Evolutionary conservation across 2,797 vertebrate species (phyloP).

Genomic region (Xenopus petersii): DNA sequence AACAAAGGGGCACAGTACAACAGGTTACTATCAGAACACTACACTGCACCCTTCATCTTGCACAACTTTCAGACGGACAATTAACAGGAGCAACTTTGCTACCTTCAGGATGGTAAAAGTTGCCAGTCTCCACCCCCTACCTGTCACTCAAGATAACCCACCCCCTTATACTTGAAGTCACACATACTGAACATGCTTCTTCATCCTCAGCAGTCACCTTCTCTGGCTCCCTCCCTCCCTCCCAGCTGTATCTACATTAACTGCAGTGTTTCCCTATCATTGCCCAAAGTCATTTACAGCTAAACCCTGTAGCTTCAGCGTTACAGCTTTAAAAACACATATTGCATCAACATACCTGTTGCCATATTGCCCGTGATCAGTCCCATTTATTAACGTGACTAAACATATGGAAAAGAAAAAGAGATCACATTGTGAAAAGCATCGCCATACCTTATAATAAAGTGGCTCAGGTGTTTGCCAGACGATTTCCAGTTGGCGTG

Average conservation of each 20-base stretch:
- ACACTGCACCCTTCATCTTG: not conserved
- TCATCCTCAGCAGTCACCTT: not conserved
- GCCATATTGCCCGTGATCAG: no score
- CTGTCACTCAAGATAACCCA: not conserved
- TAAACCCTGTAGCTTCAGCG: no score
- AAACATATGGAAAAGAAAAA: no score
- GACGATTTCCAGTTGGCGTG: not conserved
- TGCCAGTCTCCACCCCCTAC: not conserved
- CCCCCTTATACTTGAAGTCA: not conserved
- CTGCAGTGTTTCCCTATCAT: no score
- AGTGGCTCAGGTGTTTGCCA: conserved; percentile 11
- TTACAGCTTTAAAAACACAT: no score
- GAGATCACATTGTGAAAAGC: no score
- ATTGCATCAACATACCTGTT: no score
- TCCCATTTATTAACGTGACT: no score
- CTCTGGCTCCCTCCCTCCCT: not conserved
- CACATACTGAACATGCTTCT: no score
- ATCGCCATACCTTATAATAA: conserved; percentile 51
- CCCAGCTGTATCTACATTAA: no score
- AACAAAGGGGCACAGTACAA: conserved; percentile 6
- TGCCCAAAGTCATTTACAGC: no score
- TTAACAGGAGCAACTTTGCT: not conserved
- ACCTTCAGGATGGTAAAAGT: no score
- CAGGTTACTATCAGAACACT: not conserved
- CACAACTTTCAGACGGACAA: not conserved